Conservation (phyloP, 2,888 invertebrate species). For the Oscheius sp. region DNA sequence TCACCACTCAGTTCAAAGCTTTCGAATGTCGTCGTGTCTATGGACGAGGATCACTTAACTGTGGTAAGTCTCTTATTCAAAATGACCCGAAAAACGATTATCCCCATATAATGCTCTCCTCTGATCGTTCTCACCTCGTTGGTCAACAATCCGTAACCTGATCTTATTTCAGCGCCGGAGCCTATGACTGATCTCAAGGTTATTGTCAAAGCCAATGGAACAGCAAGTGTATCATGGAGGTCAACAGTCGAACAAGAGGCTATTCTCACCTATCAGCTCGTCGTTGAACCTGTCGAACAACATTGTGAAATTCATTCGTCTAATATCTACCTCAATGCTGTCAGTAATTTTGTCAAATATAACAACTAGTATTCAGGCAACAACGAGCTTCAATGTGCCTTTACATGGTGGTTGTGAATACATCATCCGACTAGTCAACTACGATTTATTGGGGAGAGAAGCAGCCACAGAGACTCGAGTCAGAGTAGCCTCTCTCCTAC, state of each 20-base stretch:
- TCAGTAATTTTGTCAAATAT: conserved; percentile 29
- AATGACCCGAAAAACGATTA: too few relatives aligned
- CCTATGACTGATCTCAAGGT: conserved; percentile 60
- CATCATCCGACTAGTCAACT: conserved; percentile 59
- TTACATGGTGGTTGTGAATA: conserved; percentile 61
- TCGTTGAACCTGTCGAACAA: conserved; percentile 8
- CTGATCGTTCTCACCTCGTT: background rate
- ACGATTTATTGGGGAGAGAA: conserved; percentile 58
- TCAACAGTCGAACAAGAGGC: conserved; percentile 54
- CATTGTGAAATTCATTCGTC: conserved; percentile 25
- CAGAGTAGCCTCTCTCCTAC: conserved; percentile 10
- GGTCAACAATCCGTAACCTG: too few relatives aligned
- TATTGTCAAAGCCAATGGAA: conserved; percentile 50
- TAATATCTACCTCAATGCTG: conserved; percentile 53
- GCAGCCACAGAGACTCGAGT: conserved; percentile 46
- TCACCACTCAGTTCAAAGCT: conserved; percentile 48
- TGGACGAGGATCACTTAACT: conserved; percentile 63
- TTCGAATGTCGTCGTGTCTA: conserved; percentile 61
- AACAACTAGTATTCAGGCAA: conserved; percentile 38
- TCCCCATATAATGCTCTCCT: too few relatives aligned
- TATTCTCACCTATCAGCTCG: conserved; percentile 61
- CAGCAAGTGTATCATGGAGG: conserved; percentile 58
- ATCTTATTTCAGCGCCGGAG: conserved; percentile 62
- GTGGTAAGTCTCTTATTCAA: conserved; percentile 46
- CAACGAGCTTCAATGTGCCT: conserved; percentile 45